Evolutionary conservation across 2,797 vertebrate genomes (phyloP), one percentile per base, ranked within the genome.

Genomic region (Agapornis canus): DNA sequence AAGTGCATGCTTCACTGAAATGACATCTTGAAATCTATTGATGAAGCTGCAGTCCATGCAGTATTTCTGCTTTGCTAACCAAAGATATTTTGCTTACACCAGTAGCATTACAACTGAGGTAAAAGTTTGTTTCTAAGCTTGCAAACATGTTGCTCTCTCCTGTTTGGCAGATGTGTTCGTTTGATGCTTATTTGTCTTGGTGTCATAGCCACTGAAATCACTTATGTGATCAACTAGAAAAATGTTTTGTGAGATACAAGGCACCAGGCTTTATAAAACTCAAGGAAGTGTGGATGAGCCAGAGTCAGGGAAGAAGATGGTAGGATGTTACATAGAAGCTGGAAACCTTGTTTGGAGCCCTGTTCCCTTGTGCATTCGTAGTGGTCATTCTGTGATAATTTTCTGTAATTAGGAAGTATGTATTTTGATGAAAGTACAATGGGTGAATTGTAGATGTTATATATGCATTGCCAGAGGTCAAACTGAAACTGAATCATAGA

Each of bases 61-160:
- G 35, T 52, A 12, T 80, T 89, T 83, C 39, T 91, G 45, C 43
- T 89, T 84, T 54, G 37, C 61, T 88, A 86, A 79, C 57, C 57
- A 77, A 49, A 64, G 48, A 40, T 23, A 60, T 72, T 68, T 79
- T 52, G 43, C 48, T 88, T 80, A n/a, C 17, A 49, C 26, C 13
- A 35, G 10, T 71, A 66, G 35, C 29, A 27, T 68, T 87, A 16
- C 43, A 56, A 6, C 31, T 39, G 49, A 81, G 91, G 72, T 93
- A 87, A 60, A 87, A 22, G 15, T 49, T 65, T 16, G 1, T 80
- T 79, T 89, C 27, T 70, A 70, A 87, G 29, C 48, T 66, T 79
- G 27, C 13, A 77, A 31, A 82, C 25, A 4, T 21, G 23, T 66
- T 66, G 17, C 21, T 20, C 21, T 90, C 11, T 11, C 16, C 25